Evolutionary conservation across 2,888 invertebrate species (phyloP).

Genomic region (Frankliniella fusca): DNA sequence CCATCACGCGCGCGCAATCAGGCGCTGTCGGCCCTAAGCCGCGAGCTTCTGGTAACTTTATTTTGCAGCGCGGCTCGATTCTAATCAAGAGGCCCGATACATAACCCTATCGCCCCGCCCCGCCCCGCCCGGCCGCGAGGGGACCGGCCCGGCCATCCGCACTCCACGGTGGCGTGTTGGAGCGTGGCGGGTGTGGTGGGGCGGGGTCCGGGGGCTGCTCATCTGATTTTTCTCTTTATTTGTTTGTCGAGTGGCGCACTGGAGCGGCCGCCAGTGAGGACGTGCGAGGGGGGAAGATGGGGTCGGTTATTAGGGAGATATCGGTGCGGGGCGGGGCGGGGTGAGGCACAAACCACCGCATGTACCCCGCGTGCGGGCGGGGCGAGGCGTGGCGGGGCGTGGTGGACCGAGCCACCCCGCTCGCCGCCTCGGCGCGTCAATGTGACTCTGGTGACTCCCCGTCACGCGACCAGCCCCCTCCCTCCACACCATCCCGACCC

Average conservation of each 20-base stretch:
- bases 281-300: not conserved
- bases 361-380: too few species aligned
- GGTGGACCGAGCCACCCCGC: not conserved
- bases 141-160: not conserved
- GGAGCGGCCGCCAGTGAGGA: not conserved
- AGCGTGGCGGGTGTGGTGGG: too few species aligned
- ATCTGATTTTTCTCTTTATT: not conserved
- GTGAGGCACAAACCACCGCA: too few species aligned
- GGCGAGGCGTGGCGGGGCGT: not conserved
- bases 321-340: not conserved
- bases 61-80: too few species aligned
- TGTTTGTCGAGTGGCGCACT: not conserved
- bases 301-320: too few species aligned
- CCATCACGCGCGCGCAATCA: too few species aligned
- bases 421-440: not conserved
- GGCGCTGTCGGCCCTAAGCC: too few species aligned
- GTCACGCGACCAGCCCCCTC: not conserved
- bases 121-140: not conserved
- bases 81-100: too few species aligned
- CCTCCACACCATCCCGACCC: too few species aligned
- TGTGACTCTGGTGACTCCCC: not conserved
- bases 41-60: too few species aligned
- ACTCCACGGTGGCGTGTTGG: not conserved
- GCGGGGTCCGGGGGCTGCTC: not conserved
- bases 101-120: not conserved